These are phyloP conservation scores for Phrynocephalus forsythii DNA, from an alignment of 2,797 vertebrate species.

Conservation along the genomic window DNA sequence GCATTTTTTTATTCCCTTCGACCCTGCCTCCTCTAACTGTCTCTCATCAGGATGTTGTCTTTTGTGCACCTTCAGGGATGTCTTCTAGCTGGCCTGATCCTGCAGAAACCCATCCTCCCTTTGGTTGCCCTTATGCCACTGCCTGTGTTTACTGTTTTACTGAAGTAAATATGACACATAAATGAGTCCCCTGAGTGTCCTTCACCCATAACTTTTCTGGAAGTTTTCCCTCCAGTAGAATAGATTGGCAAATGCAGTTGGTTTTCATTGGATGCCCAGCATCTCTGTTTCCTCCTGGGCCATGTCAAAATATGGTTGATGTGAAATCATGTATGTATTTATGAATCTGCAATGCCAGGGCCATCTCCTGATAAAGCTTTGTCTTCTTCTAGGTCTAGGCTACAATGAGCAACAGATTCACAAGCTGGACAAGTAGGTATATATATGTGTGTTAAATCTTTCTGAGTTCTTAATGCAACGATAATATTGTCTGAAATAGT, in stretches of 20 bases:
- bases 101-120: no score
- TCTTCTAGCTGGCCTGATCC: no score
- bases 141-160: background rate
- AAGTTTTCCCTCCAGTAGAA: background rate
- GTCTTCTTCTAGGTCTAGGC: slow-evolving; percentile 80
- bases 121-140: background rate
- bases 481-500: accelerated
- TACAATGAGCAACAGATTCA: slow-evolving; percentile 97
- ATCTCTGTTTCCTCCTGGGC: accelerated
- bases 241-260: background rate
- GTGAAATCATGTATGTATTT: background rate
- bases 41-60: no score
- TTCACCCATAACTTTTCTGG: background rate
- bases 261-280: background rate
- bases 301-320: background rate
- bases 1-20: no score
- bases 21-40: no score
- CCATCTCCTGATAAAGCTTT: background rate
- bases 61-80: no score
- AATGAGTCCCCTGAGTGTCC: background rate
- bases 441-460: accelerated
- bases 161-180: background rate
- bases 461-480: accelerated
- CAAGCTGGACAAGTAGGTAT: slow-evolving; percentile 96
- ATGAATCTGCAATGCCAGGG: accelerated